phyloP scores from a whole-genome alignment of 2,797 vertebrate genomes.

The Pseudochaenichthys georgianus region DNA sequence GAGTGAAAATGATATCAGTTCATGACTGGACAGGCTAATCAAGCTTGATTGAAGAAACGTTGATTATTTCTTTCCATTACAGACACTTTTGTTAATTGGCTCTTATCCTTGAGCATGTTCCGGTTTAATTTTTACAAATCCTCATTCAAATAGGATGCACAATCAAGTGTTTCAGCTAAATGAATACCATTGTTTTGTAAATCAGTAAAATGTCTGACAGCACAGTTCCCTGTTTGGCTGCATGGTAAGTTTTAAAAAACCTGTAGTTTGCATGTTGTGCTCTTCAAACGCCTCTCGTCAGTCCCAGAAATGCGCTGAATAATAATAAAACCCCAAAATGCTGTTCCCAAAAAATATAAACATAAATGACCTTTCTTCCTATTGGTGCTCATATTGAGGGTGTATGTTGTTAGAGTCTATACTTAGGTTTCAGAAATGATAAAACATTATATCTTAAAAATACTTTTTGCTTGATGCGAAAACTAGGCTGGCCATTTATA shows the following conservation, averaged over 20 bases:
- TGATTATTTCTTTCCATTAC: slow-evolving; percentile 4
- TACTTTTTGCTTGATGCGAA: not conserved
- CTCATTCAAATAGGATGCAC: slow-evolving; percentile 4
- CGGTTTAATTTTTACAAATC: not conserved
- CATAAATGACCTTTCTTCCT: slow-evolving; percentile 37
- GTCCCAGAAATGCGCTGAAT: slow-evolving; percentile 52
- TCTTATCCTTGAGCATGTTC: not conserved
- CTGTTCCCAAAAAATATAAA: slow-evolving; percentile 30
- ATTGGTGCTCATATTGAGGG: slow-evolving; percentile 9
- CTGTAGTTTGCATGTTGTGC: slow-evolving; percentile 53
- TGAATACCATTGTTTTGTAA: slow-evolving; percentile 43
- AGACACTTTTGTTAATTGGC: slow-evolving; percentile 15
- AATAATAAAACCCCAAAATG: slow-evolving; percentile 42
- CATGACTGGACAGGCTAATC: not conserved
- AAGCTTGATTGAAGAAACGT: not conserved
- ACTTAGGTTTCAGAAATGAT: not conserved
- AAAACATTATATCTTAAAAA: slow-evolving; percentile 12
- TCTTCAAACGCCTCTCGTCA: slow-evolving; percentile 49
- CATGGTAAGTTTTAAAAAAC: slow-evolving; percentile 32
- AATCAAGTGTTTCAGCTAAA: slow-evolving; percentile 6
- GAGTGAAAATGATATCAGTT: not conserved
- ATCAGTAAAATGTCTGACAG: slow-evolving; percentile 38
- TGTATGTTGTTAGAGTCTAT: slow-evolving; percentile 20
- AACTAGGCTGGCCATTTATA: not conserved
- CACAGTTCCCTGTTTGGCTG: slow-evolving; percentile 45